Evolutionary conservation across 2,797 vertebrate genomes (phyloP).

Genomic region (Scolopax bukidnonensis): DNA sequence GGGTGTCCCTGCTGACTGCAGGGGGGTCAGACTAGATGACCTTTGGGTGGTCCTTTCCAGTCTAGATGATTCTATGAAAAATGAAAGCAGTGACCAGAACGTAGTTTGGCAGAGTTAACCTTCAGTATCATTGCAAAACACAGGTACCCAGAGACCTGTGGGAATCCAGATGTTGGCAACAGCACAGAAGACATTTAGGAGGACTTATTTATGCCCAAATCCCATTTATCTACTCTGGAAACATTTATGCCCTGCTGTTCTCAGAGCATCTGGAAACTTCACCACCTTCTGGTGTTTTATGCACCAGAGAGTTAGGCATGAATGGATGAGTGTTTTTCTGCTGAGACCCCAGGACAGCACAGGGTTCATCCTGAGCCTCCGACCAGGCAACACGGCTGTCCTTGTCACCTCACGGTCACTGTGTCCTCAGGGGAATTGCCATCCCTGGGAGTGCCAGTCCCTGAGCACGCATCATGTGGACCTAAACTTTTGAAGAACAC

Average conservation of each 20-base stretch:
- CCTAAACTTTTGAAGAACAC: not conserved
- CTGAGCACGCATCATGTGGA: rapidly evolving
- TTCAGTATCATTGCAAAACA: not conserved
- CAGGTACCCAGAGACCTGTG: not conserved
- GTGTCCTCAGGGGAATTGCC: not conserved
- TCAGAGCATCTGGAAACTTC: not conserved
- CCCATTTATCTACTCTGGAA: not conserved
- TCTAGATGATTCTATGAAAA: no score
- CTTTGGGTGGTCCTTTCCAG: no score
- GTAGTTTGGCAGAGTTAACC: not conserved
- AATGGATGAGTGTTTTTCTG: not conserved
- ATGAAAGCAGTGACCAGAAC: rapidly evolving
- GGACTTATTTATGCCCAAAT: not conserved
- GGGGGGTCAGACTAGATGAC: no score
- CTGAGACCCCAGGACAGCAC: not conserved
- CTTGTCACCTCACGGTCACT: not conserved
- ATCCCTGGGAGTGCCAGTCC: not conserved
- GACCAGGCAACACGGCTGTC: rapidly evolving
- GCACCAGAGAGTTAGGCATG: not conserved
- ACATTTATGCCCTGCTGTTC: not conserved
- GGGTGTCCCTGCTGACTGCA: no score
- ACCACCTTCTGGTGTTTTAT: not conserved
- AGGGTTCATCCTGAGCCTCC: not conserved
- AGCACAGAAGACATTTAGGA: not conserved
- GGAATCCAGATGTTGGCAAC: not conserved